Evolutionary conservation across 2,888 invertebrate species (phyloP), one percentile per base, ranked within the genome.

Genomic region (Neoascia interrupta): DNA sequence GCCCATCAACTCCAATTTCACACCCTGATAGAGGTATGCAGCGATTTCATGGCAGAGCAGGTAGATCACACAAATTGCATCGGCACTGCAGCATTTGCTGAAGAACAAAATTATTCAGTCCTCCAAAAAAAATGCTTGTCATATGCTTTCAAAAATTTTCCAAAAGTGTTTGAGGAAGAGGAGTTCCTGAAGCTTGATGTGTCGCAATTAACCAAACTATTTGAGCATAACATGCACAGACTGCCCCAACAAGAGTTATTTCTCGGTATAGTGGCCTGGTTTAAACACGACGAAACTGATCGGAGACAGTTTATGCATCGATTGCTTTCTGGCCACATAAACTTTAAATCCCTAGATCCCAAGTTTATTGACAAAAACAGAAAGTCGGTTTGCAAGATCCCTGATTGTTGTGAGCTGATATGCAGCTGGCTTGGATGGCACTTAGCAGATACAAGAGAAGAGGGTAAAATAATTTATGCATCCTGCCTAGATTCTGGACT

Each of bases 21-120:
- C 5, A 3, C n/a, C 0, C 11, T 69, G 18, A 26, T 41, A 5
- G 10, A n/a, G 0, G 1, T 66, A 0, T 73, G 73, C 2, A 28
- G 73, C 37, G 43, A 34, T n/a, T 63, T 58, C 10, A 58, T 73
- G 5, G 19, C 6, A 5, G 49, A 43, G 2, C 34, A 66, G 31
- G 1, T 73, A 5, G 41, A 73, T 28, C 6, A 23, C 8, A 41
- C 34, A 0, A 73, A 73, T 37, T 73, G 56, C n/a, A 1, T 73
- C 3, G 66, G 36, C 1, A 51, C 66, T 10, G 23, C 56, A 3
- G 5, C 34, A 1, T 58, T 73, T n/a, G 66, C 66, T 15, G 56
- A 68, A 18, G 47, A 10, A 8, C 28, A 68, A 21, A 26, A 31
- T 5, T 53, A 3, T n/a, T 13, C 15, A 1, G n/a, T 3, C 0